Conservation (phyloP, 2,113 vertebrate genomes). For the Gasterosteus nipponicus region DNA sequence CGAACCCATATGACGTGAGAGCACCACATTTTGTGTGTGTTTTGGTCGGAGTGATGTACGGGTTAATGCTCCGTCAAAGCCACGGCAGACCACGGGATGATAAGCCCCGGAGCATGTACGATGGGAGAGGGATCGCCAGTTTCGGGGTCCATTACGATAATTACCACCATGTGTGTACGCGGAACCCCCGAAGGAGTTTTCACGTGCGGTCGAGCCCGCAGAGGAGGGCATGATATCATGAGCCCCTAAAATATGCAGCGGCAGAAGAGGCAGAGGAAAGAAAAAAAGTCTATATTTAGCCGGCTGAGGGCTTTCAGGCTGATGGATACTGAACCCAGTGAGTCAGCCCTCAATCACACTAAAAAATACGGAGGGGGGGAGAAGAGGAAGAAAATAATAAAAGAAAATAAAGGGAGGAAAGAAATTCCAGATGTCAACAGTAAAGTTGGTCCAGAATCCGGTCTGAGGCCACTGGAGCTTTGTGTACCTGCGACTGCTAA, state of each 20-base stretch:
- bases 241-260: conserved; percentile 49
- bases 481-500: conserved; percentile 83
- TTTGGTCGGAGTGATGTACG: conserved; percentile 37
- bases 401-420: conserved; percentile 71
- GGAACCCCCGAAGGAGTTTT: conserved; percentile 48
- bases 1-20: conserved; percentile 36
- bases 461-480: conserved; percentile 80
- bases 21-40: not conserved
- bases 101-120: conserved; percentile 33
- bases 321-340: conserved; percentile 61
- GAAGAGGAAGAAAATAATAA: conserved; percentile 68
- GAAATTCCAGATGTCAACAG: conserved; percentile 85
- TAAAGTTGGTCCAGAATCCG: conserved; percentile 82
- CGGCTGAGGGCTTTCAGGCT: conserved; percentile 61
- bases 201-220: conserved; percentile 52
- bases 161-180: conserved; percentile 36
- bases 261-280: conserved; percentile 50
- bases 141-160: conserved; percentile 65
- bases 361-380: conserved; percentile 42
- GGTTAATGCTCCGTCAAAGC: conserved; percentile 41
- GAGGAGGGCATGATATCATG: conserved; percentile 53
- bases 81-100: conserved; percentile 41
- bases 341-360: conserved; percentile 78
- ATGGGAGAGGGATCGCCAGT: conserved; percentile 44
- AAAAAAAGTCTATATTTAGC: conserved; percentile 75